Conservation (phyloP, 1,140 invertebrate genomes). For the Platorchestia sp. region DNA sequence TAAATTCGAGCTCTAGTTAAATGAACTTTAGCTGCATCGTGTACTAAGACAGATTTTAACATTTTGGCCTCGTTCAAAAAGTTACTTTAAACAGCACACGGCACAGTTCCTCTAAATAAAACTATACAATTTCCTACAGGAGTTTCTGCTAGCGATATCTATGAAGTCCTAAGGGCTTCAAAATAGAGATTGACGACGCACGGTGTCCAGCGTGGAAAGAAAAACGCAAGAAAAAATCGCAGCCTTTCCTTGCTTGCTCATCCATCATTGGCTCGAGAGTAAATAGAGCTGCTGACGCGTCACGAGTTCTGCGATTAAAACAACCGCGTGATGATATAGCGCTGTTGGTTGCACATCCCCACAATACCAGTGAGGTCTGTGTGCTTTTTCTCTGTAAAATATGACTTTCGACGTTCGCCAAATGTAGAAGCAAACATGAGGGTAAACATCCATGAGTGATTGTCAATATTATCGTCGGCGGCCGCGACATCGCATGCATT, state of each 20-base stretch:
- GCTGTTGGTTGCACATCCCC: background rate
- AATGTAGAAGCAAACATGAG: background rate
- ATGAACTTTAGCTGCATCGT: too few relatives aligned
- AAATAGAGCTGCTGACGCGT: background rate
- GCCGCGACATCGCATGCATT: background rate
- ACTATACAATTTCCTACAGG: background rate
- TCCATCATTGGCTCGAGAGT: background rate
- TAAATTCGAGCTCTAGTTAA: too few relatives aligned
- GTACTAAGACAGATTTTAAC: too few relatives aligned
- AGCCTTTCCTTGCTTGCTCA: background rate
- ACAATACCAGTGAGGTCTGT: background rate
- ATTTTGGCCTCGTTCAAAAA: too few relatives aligned
- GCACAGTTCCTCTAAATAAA: background rate
- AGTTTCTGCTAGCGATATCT: background rate
- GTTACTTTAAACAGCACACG: too few relatives aligned
- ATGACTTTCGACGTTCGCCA: background rate
- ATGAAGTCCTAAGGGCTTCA: background rate
- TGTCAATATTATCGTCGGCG: background rate
- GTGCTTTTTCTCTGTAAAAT: background rate
- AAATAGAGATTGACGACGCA: background rate
- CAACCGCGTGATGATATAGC: background rate
- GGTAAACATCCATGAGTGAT: background rate
- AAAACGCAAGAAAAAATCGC: background rate
- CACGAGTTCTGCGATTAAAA: background rate
- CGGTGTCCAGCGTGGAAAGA: background rate